Evolutionary conservation across 2,113 vertebrate species (phyloP).

Genomic region (Silurus meridionalis): DNA sequence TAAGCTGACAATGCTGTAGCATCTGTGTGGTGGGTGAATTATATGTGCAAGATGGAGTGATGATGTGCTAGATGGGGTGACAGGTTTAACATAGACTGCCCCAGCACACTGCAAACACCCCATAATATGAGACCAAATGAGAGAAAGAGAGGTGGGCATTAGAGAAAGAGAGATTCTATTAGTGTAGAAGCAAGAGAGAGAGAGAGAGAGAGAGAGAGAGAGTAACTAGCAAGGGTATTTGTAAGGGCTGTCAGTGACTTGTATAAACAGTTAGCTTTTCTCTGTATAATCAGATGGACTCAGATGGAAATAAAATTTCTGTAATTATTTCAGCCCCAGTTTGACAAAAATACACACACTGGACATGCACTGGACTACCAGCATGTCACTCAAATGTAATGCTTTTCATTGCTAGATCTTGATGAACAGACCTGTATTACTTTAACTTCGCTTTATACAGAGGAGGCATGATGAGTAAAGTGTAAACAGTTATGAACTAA

Average conservation of each 20-base stretch:
- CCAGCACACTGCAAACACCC: not conserved
- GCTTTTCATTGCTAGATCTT: constrained; percentile 22
- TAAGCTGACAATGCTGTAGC: constrained; percentile 11
- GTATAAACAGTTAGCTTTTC: constrained; percentile 29
- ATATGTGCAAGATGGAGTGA: constrained; percentile 1
- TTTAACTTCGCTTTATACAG: not conserved
- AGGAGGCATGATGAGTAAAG: not conserved
- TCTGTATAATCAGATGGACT: constrained; percentile 37
- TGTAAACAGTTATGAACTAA: not conserved
- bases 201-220: not conserved
- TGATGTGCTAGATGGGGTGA: constrained; percentile 16
- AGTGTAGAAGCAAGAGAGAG: constrained; percentile 42
- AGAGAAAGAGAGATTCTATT: not conserved
- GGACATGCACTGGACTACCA: constrained; percentile 12
- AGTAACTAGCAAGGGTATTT: not conserved
- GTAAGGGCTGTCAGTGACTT: constrained; percentile 6
- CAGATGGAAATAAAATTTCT: constrained; percentile 39
- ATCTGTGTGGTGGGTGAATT: constrained; percentile 22
- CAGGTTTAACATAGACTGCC: constrained; percentile 22
- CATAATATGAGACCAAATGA: not conserved
- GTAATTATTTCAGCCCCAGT: not conserved
- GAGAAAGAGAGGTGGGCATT: not conserved
- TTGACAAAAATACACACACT: constrained; percentile 1
- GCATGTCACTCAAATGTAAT: constrained; percentile 18
- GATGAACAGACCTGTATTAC: not conserved